Base-by-base conservation (phyloP, 1,140 invertebrate species). In the Achroia grisella region DNA sequence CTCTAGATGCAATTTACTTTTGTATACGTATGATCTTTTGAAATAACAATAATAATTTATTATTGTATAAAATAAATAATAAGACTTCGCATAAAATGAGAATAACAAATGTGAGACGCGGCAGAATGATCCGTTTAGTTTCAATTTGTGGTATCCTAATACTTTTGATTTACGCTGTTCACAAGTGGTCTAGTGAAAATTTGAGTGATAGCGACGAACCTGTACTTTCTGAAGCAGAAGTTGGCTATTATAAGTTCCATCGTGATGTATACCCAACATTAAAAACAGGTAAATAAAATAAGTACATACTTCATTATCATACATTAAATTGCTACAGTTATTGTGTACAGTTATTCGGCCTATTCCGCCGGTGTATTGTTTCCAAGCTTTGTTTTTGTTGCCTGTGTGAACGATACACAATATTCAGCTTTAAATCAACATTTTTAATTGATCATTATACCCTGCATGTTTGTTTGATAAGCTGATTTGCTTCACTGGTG, bases 21-120 rank as follows among this genome's bases (percentile, higher is more conserved):
- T n/a, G n/a, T n/a, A n/a, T n/a, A n/a, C n/a, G n/a, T n/a, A n/a
- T n/a, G n/a, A n/a, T n/a, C n/a, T n/a, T n/a, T n/a, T n/a, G n/a
- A n/a, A n/a, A n/a, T n/a, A n/a, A n/a, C n/a, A n/a, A n/a, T n/a
- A n/a, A n/a, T n/a, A n/a, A n/a, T n/a, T n/a, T n/a, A n/a, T n/a
- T n/a, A n/a, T n/a, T n/a, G n/a, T n/a, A n/a, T n/a, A n/a, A n/a
- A n/a, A n/a, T n/a, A n/a, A n/a, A n/a, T n/a, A n/a, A n/a, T n/a
- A n/a, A n/a, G n/a, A n/a, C n/a, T n/a, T n/a, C n/a, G n/a, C n/a
- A n/a, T 34, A 48, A 66, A 67, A 84, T 84, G 80, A 71, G 76
- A 32, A 79, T 84, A 34, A 84, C 80, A 43, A 84, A 84, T 42
- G 45, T 84, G 12, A 74, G 80, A 69, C 59, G 74, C 15, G 78